Conservation (phyloP, 2,888 invertebrate species). For the Selenia dentaria region DNA sequence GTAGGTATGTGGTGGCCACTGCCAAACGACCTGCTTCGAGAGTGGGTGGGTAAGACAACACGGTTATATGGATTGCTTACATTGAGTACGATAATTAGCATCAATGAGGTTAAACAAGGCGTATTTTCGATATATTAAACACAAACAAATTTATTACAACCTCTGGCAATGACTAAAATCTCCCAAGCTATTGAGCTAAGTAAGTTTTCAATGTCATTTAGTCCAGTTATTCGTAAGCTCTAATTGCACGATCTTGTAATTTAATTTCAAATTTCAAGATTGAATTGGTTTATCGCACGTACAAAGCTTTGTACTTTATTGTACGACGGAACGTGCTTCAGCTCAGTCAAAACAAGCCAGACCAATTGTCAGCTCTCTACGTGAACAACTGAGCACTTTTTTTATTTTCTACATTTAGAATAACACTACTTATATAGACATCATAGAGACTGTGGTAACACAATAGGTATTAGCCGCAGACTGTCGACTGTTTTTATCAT, state of each 20-base stretch:
- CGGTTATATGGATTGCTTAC: slow-evolving; percentile 33
- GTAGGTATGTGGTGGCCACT: slow-evolving; percentile 37
- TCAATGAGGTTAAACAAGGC: slow-evolving; percentile 13
- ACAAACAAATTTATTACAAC: slow-evolving; percentile 13
- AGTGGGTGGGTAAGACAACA: slow-evolving; percentile 39
- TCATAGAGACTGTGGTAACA: not conserved
- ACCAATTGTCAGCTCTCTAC: slow-evolving; percentile 29
- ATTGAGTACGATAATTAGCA: slow-evolving; percentile 28
- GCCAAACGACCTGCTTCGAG: slow-evolving; percentile 46
- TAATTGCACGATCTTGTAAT: not conserved
- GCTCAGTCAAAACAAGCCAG: slow-evolving; percentile 28
- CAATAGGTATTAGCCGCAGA: slow-evolving; percentile 30
- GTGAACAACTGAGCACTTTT: slow-evolving; percentile 47
- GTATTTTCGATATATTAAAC: not conserved
- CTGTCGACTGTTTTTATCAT: slow-evolving; percentile 24
- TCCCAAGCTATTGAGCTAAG: slow-evolving; percentile 7
- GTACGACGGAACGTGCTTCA: slow-evolving; percentile 34
- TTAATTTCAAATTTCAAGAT: slow-evolving; percentile 7
- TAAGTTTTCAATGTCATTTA: slow-evolving; percentile 8
- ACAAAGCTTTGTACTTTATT: too few species aligned
- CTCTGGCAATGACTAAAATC: slow-evolving; percentile 17
- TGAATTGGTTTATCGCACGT: slow-evolving; percentile 10
- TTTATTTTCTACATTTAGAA: slow-evolving; percentile 57
- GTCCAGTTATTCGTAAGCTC: not conserved
- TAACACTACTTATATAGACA: slow-evolving; percentile 39